Conservation (phyloP, 2,113 vertebrate genomes). For the Gallinago paraguaiae region DNA sequence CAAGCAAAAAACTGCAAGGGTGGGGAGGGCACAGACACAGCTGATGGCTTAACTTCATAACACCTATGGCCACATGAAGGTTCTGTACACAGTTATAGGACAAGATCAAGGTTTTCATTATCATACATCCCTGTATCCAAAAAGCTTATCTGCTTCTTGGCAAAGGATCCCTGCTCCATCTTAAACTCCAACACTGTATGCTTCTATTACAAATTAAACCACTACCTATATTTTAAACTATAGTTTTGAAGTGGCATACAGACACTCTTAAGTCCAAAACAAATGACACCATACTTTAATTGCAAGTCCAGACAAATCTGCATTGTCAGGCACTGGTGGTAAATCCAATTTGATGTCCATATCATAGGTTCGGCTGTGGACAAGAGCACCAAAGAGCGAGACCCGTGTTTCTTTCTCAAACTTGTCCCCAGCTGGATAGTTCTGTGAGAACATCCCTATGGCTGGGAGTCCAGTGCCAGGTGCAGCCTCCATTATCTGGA, state of each 20-base stretch:
- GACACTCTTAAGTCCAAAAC: background rate
- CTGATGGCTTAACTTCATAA: background rate
- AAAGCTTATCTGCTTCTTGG: background rate
- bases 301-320: slow-evolving; percentile 88
- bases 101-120: background rate
- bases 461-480: slow-evolving; percentile 87
- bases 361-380: slow-evolving; percentile 88
- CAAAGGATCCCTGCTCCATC: background rate
- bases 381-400: slow-evolving; percentile 91
- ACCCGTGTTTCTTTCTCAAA: slow-evolving; percentile 90
- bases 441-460: slow-evolving; percentile 73
- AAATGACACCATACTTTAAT: slow-evolving; percentile 82
- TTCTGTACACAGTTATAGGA: background rate
- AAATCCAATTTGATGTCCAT: slow-evolving; percentile 91
- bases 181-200: background rate
- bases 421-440: slow-evolving; percentile 75
- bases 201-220: background rate
- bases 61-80: background rate
- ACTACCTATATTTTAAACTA: background rate
- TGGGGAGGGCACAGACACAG: background rate
- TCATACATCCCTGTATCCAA: background rate
- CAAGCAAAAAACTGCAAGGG: background rate
- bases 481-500: slow-evolving; percentile 85
- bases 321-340: slow-evolving; percentile 89
- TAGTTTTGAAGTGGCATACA: background rate